Evolutionary conservation across 2,888 invertebrate genomes (phyloP).

Genomic region (Coremacera marginata): DNA sequence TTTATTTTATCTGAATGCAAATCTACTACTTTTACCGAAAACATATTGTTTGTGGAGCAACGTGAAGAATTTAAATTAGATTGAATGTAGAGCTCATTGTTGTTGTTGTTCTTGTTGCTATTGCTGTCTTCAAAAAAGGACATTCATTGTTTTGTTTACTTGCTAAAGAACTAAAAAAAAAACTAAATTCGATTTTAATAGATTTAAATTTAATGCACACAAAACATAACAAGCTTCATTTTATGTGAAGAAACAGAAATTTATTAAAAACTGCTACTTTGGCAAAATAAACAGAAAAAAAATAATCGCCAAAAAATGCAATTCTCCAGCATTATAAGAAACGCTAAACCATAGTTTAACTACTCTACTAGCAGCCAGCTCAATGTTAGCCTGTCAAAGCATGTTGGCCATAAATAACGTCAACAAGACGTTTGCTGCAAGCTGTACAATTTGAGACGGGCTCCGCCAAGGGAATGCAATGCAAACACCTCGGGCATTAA

Average conservation of each 20-base stretch:
- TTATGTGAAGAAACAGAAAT: background rate
- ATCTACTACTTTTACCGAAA: constrained; percentile 33
- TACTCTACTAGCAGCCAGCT: background rate
- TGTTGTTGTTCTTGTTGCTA: background rate
- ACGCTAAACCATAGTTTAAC: background rate
- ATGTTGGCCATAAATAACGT: constrained; percentile 23
- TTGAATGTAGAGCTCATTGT: background rate
- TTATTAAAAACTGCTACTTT: background rate
- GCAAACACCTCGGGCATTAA: background rate
- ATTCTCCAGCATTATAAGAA: too few relatives aligned
- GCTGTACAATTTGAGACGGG: constrained; percentile 15
- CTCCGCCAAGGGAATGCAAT: background rate
- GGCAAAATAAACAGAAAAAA: background rate
- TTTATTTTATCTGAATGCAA: constrained; percentile 42
- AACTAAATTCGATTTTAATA: background rate
- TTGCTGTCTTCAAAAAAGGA: background rate
- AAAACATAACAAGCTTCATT: background rate
- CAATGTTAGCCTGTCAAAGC: constrained; percentile 18
- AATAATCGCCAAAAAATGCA: background rate
- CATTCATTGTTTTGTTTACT: constrained; percentile 11
- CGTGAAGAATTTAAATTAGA: constrained; percentile 36
- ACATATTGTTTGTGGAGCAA: constrained; percentile 33
- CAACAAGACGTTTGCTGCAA: background rate
- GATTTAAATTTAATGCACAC: background rate
- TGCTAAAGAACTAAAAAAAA: background rate